Percentiles rank a stretch among this genome's conserved stretches.
Conservation (phyloP, 2,113 vertebrate species). For the Cynocephalus volans region DNA sequence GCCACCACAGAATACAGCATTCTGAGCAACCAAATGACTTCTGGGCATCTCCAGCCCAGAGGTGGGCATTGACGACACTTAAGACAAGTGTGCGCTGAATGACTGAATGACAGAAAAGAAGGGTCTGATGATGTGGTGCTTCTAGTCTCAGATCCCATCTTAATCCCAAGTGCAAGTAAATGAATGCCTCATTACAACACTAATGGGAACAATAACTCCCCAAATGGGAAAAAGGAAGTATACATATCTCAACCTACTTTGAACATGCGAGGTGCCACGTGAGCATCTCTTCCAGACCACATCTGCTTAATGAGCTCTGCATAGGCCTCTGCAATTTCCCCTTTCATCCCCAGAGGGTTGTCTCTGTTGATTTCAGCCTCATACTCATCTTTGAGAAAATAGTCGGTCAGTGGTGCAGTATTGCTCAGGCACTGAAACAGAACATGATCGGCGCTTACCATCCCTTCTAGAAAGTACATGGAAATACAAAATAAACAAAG, state of each 20-base stretch:
- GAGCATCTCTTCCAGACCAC: slow-evolving; percentile 96
- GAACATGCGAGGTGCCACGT: slow-evolving; percentile 96
- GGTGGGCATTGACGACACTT: not conserved
- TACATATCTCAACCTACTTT: slow-evolving; percentile 90
- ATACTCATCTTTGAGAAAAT: slow-evolving; percentile 96
- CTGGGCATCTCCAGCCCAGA: not conserved
- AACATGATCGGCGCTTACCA: not conserved
- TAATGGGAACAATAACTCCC: not conserved
- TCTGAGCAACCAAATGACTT: not conserved
- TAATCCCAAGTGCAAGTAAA: not conserved
- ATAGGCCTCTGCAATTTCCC: slow-evolving; percentile 98
- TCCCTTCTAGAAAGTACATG: not conserved
- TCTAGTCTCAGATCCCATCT: not conserved
- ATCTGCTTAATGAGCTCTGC: slow-evolving; percentile 98
- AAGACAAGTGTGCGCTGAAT: not conserved
- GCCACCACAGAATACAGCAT: not conserved
- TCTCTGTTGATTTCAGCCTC: slow-evolving; percentile 97
- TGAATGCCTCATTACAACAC: not conserved
- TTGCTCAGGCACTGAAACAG: slow-evolving; percentile 96
- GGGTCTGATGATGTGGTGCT: not conserved
- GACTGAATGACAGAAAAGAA: not conserved
- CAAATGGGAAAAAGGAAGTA: not conserved
- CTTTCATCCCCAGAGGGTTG: slow-evolving; percentile 98
- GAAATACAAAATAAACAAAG: not conserved
- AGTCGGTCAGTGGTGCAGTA: slow-evolving; percentile 95